Evolutionary conservation across 2,797 vertebrate genomes (phyloP).

Genomic region (Myotis myotis): DNA sequence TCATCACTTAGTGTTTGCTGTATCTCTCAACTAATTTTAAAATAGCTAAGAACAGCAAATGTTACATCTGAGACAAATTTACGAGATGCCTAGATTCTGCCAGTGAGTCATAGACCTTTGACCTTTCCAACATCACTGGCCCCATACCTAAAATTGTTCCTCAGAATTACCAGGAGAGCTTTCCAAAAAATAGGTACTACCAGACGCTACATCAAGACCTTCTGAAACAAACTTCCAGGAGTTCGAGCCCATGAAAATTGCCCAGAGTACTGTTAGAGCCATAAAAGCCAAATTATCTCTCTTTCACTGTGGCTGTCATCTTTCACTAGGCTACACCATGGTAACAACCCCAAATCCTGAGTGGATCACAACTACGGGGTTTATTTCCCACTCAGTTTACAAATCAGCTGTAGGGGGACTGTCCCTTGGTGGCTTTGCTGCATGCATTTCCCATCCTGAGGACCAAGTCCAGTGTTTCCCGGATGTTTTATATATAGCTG

Average conservation of each 20-base stretch:
- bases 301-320: neutral
- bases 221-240: neutral
- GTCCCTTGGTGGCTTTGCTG: neutral
- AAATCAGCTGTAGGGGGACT: neutral
- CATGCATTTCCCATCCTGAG: neutral
- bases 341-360: neutral
- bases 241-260: neutral
- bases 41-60: slow-evolving; percentile 30
- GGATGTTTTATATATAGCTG: neutral
- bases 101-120: neutral
- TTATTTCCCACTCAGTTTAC: neutral
- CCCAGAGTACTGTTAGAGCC: neutral
- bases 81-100: neutral
- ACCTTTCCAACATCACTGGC: neutral
- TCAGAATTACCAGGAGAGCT: neutral
- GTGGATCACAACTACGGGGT: neutral
- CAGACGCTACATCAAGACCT: neutral
- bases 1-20: neutral
- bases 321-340: neutral
- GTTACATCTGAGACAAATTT: neutral
- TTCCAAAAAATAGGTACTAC: slow-evolving; percentile 17
- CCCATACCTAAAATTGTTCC: neutral
- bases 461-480: neutral
- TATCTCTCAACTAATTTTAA: neutral
- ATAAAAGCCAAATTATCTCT: neutral